Evolutionary conservation across 2,888 invertebrate genomes (phyloP).

Genomic region (Stramonita haemastoma): DNA sequence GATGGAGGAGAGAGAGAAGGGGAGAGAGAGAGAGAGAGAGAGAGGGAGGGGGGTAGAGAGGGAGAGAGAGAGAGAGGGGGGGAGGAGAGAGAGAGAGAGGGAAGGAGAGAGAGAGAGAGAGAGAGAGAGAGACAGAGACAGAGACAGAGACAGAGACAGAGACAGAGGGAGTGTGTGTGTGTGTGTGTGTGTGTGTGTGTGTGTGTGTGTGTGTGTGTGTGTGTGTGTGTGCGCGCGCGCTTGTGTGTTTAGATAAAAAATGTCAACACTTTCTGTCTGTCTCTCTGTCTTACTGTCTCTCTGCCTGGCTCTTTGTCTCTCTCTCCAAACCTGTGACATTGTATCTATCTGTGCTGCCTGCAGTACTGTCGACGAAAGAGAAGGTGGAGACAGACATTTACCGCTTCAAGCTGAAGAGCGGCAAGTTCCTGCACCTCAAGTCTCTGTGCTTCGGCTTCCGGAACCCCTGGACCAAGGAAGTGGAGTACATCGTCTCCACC

Average conservation of each 20-base stretch:
- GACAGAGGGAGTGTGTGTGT: no score
- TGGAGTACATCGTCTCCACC: slow-evolving; percentile 92
- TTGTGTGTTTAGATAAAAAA: neutral
- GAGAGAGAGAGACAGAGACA: no score
- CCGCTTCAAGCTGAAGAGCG: slow-evolving; percentile 88
- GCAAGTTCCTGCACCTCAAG: slow-evolving; percentile 85
- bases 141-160: no score
- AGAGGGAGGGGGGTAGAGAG: no score
- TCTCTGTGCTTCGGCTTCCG: slow-evolving; percentile 93
- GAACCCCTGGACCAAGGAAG: slow-evolving; percentile 97
- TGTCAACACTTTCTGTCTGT: neutral
- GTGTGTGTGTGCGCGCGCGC: neutral
- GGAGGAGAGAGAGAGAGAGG: no score
- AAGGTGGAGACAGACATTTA: slow-evolving; percentile 72
- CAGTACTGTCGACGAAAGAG: slow-evolving; percentile 71
- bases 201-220: neutral
- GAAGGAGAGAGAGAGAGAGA: no score
- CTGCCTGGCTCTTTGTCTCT: neutral
- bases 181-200: neutral
- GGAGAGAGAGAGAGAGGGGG: no score
- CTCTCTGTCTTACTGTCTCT: neutral
- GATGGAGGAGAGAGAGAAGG: no score
- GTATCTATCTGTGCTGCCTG: neutral
- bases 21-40: no score
- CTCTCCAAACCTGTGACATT: neutral